Evolutionary conservation across 2,797 vertebrate genomes (phyloP).

Genomic region (Melanotaenia pygmaea): DNA sequence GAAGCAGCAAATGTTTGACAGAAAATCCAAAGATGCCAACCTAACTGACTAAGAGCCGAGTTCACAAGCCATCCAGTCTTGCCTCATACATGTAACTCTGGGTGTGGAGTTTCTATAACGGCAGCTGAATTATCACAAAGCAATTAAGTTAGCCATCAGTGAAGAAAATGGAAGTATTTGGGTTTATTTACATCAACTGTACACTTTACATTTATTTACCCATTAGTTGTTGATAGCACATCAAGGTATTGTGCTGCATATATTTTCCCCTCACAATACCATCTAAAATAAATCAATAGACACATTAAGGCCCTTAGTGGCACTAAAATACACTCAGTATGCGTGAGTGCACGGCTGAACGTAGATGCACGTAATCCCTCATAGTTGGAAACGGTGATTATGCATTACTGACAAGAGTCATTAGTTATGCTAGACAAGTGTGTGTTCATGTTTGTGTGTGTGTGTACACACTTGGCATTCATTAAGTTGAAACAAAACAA

Average conservation of each 20-base stretch:
- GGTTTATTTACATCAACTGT: background rate
- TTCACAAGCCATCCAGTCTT: background rate
- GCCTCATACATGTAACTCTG: background rate
- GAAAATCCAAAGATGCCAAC: slow-evolving; percentile 3
- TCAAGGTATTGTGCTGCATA: slow-evolving; percentile 30
- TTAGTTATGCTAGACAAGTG: slow-evolving; percentile 75
- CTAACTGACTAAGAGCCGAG: background rate
- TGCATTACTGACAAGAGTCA: slow-evolving; percentile 77
- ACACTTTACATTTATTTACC: slow-evolving; percentile 15
- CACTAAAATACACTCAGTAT: slow-evolving; percentile 43
- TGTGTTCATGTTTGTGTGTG: slow-evolving; percentile 25
- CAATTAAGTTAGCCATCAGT: background rate
- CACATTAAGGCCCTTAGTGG: slow-evolving; percentile 56
- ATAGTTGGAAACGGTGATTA: slow-evolving; percentile 77
- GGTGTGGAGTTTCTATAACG: background rate
- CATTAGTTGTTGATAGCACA: slow-evolving; percentile 12
- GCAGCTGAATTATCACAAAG: slow-evolving; percentile 2
- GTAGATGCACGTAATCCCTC: slow-evolving; percentile 65
- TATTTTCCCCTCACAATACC: slow-evolving; percentile 35
- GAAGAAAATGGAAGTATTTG: background rate
- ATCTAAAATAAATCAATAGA: slow-evolving; percentile 67
- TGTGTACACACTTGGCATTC: slow-evolving; percentile 72
- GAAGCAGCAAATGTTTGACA: background rate
- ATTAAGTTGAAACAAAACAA: slow-evolving; percentile 79
- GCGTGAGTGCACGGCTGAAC: slow-evolving; percentile 29